Evolutionary conservation across 2,888 invertebrate species (phyloP), one percentile per base, ranked within the genome.

Genomic region (Euphydryas editha): DNA sequence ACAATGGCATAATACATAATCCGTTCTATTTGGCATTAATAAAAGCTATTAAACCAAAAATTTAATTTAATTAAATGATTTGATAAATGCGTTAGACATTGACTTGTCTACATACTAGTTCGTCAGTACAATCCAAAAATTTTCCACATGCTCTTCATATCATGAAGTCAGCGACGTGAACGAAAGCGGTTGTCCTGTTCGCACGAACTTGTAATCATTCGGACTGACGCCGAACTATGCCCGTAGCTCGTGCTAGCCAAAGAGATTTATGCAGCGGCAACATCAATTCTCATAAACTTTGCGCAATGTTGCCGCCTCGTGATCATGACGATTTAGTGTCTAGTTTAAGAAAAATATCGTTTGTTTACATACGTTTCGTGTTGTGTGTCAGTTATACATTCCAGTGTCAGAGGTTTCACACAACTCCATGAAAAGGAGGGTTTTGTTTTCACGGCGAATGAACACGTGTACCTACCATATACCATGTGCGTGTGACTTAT

Each of bases 241-340:
- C 44, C 59, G 56, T 55, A 58, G 66, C 86, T 21, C 84, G 84
- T 30, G 30, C 86, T 85, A 84, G 81, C 79, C 82, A 81, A 77
- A 75, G 79, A 78, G 84, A 90, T 90, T 90, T 91, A 90, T 88
- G 85, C 81, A 75, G 77, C 76, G 75, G 78, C 74, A 82, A 82
- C 84, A 87, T 88, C 89, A 87, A 84, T 87, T 86, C 88, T 87
- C 89, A 87, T 90, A 89, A 89, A 90, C 86, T 82, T 84, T 81
- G 83, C 80, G 18, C 63, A 42, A 67, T 75, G 77, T 67, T 17
- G 60, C 63, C 60, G 58, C 51, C 46, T 56, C 69, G 65, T 65
- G 54, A 65, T 58, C 58, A 46, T 61, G 61, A 54, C 62, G 58
- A 46, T 70, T 65, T 70, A 60, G 60, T 55, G 59, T 61, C 54